Percentiles rank a stretch among this genome's conserved stretches.
Conservation (phyloP, 2,888 invertebrate species). For the Cistogaster globosa region DNA sequence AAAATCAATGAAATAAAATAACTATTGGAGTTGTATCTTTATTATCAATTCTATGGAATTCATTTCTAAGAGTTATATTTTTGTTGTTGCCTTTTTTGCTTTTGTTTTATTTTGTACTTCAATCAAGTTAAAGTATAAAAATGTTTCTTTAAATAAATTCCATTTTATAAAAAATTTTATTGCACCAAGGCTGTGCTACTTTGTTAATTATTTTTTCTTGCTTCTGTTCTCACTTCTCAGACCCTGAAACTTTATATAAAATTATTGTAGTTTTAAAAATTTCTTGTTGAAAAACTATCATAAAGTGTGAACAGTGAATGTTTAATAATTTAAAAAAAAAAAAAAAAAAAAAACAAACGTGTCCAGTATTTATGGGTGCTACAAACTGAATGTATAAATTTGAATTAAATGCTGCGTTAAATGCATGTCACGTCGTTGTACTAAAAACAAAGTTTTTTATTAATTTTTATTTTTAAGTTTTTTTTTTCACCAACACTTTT, state of each 20-base stretch:
- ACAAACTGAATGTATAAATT: constrained; percentile 5
- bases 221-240: not conserved
- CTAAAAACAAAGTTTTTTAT: not conserved
- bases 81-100: too few species aligned
- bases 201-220: not conserved
- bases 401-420: not conserved
- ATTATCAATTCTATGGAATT: too few species aligned
- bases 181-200: not conserved
- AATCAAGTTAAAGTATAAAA: constrained; percentile 19
- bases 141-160: constrained; percentile 28
- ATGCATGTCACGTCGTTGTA: constrained; percentile 58
- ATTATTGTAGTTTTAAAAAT: too few species aligned
- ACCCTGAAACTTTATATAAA: too few species aligned
- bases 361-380: constrained; percentile 22
- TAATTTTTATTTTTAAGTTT: too few species aligned
- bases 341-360: not conserved
- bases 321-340: not conserved
- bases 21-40: too few species aligned
- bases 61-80: too few species aligned
- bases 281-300: too few species aligned
- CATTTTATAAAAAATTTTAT: constrained; percentile 9
- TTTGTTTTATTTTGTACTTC: not conserved
- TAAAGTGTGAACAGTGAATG: too few species aligned
- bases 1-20: too few species aligned
- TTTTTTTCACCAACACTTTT: too few species aligned